Evolutionary conservation across 2,888 invertebrate genomes (phyloP).

Genomic region (Linnaemya vulpina): DNA sequence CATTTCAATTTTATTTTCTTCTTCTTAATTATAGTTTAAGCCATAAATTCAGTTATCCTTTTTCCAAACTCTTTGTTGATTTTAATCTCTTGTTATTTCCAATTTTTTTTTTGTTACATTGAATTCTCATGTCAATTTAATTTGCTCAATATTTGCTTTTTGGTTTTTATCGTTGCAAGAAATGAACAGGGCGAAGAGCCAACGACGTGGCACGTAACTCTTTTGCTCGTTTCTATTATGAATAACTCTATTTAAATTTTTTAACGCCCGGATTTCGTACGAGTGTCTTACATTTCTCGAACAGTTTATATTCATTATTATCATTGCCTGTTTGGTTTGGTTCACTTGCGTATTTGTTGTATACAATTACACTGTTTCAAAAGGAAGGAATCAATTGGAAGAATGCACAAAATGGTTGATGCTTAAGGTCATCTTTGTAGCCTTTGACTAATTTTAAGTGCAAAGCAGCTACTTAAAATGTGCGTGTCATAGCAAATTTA

Average conservation of each 20-base stretch:
- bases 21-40: neutral
- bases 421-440: too few species aligned
- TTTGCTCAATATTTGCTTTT: slow-evolving; percentile 52
- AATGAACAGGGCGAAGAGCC: slow-evolving; percentile 9
- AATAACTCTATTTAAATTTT: neutral
- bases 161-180: neutral
- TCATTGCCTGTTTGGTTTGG: slow-evolving; percentile 37
- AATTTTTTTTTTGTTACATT: slow-evolving; percentile 7
- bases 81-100: slow-evolving; percentile 5
- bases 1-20: too few species aligned
- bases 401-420: too few species aligned
- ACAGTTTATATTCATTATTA: slow-evolving; percentile 51
- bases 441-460: too few species aligned
- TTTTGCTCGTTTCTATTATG: slow-evolving; percentile 44
- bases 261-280: slow-evolving; percentile 19
- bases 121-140: slow-evolving; percentile 58
- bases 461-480: too few species aligned
- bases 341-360: slow-evolving; percentile 26
- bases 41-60: neutral
- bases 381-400: neutral
- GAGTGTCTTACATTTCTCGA: slow-evolving; percentile 44
- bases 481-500: too few species aligned
- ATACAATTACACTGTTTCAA: slow-evolving; percentile 43
- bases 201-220: too few species aligned
- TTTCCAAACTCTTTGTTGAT: slow-evolving; percentile 4